Evolutionary conservation across 2,113 vertebrate genomes (phyloP).

Genomic region (Arizona elegans): DNA sequence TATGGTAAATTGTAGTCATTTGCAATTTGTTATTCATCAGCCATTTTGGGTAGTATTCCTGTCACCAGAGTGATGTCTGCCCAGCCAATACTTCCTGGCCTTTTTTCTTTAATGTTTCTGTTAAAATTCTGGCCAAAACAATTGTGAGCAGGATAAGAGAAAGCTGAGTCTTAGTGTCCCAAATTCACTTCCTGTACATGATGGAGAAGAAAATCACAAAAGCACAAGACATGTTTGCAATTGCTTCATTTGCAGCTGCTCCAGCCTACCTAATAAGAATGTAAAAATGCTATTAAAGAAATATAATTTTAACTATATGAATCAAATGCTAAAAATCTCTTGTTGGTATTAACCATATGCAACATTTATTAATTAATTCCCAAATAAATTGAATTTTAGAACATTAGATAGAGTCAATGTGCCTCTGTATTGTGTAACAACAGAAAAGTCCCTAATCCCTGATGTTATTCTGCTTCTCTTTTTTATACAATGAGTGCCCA

Average conservation of each 20-base stretch:
- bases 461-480: background rate
- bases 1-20: background rate
- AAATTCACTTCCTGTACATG: background rate
- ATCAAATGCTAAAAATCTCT: background rate
- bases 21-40: background rate
- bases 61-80: background rate
- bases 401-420: background rate
- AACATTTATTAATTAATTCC: background rate
- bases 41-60: background rate
- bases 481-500: background rate
- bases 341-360: background rate
- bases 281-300: background rate
- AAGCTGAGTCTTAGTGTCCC: background rate
- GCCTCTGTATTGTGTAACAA: background rate
- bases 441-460: background rate
- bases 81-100: background rate
- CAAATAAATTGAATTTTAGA: background rate
- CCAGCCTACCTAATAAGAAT: background rate
- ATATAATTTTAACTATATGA: background rate
- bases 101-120: background rate
- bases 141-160: background rate
- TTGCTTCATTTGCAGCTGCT: background rate
- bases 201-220: background rate
- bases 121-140: background rate
- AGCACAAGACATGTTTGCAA: background rate